Evolutionary conservation across 2,888 invertebrate genomes (phyloP).

Genomic region (Xiphydria camelus): DNA sequence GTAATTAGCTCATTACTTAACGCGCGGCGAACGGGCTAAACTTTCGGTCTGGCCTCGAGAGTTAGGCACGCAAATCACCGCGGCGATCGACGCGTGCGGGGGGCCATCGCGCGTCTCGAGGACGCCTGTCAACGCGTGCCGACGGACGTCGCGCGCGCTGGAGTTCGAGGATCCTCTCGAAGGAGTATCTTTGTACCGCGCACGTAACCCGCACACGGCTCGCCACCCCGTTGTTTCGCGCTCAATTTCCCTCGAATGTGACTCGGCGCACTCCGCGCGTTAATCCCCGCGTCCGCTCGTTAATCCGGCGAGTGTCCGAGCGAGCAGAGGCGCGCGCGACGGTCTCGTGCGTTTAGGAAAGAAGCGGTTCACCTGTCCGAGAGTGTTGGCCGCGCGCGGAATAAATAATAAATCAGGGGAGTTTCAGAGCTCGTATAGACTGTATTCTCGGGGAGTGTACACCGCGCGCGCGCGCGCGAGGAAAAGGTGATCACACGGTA

Average conservation of each 20-base stretch:
- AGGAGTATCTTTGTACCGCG: too few relatives aligned
- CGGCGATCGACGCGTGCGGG: too few relatives aligned
- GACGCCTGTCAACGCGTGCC: too few relatives aligned
- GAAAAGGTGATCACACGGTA: conserved; percentile 17
- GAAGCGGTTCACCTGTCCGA: conserved; percentile 40
- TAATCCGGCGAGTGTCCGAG: too few relatives aligned
- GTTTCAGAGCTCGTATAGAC: conserved; percentile 25
- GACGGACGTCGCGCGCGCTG: too few relatives aligned
- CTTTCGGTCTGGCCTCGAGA: conserved; percentile 14
- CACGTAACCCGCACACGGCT: too few relatives aligned
- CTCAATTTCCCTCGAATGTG: neutral
- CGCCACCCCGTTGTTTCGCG: neutral
- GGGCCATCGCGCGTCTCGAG: too few relatives aligned
- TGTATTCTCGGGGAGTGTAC: neutral
- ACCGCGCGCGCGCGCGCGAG: too few relatives aligned
- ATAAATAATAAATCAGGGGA: conserved; percentile 39
- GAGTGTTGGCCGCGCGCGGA: conserved; percentile 25
- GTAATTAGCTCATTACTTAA: conserved; percentile 44
- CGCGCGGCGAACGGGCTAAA: conserved; percentile 8
- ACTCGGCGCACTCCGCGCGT: neutral
- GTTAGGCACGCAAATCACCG: neutral
- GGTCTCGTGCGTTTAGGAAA: conserved; percentile 10
- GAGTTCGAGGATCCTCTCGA: too few relatives aligned
- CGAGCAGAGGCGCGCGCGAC: too few relatives aligned
- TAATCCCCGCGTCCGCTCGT: neutral